phyloP scores from a whole-genome alignment of 2,113 vertebrate species.

The Lynx canadensis region DNA sequence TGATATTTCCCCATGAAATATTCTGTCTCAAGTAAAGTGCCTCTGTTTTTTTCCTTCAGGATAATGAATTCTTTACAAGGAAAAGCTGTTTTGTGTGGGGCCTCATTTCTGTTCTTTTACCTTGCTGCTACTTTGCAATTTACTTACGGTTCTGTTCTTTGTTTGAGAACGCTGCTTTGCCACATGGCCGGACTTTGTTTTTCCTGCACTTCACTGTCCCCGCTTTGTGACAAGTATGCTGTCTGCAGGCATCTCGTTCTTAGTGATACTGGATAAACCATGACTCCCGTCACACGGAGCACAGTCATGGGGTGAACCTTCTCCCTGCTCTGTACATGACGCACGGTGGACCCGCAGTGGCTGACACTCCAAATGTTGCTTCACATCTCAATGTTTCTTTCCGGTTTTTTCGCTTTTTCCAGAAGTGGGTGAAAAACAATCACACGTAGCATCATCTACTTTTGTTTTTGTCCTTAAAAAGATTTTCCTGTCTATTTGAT shows the following conservation, averaged over 20 bases:
- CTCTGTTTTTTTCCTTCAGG: not conserved
- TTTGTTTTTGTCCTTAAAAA: not conserved
- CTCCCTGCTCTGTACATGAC: accelerated
- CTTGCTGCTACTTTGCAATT: not conserved
- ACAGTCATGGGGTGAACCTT: accelerated
- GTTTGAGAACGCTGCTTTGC: not conserved
- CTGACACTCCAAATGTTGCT: accelerated
- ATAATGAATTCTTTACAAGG: not conserved
- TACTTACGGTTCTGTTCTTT: not conserved
- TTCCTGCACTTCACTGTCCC: not conserved
- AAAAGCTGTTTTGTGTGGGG: not conserved
- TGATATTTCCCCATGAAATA: not conserved
- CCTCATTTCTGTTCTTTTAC: accelerated
- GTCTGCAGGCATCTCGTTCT: accelerated
- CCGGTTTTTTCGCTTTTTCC: not conserved
- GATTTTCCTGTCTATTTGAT: not conserved
- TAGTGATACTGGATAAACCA: not conserved
- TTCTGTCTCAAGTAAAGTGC: not conserved
- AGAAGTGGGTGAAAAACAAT: not conserved
- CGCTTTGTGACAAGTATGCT: accelerated
- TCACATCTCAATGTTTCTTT: not conserved
- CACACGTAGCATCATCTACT: accelerated
- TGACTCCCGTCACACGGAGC: not conserved
- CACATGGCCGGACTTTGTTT: not conserved
- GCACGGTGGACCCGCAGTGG: accelerated